phyloP scores from a whole-genome alignment of 2,113 vertebrate species.

The Paramormyrops kingsleyae region DNA sequence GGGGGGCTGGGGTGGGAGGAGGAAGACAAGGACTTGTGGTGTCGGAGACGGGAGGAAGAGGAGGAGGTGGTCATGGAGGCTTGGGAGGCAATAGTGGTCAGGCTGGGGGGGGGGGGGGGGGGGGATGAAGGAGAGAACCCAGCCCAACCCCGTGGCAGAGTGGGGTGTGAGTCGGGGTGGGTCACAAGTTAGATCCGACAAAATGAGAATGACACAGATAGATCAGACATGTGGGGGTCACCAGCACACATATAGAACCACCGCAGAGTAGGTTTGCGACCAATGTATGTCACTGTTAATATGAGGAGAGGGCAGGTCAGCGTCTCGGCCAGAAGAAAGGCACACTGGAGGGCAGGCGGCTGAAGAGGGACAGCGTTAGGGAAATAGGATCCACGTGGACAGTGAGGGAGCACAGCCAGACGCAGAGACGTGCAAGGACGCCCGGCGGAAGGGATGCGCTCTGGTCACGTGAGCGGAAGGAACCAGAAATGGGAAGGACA shows the following conservation, averaged over 20 bases:
- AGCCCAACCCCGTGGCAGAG: constrained; percentile 13
- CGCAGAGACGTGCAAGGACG: neutral
- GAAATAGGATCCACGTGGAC: neutral
- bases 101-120: constrained; percentile 58
- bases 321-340: neutral
- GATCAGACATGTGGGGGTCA: too few species aligned
- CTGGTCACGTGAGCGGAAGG: neutral
- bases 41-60: constrained; percentile 68
- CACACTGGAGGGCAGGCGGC: neutral
- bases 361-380: neutral
- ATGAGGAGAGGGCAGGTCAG: neutral
- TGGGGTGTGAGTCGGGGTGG: neutral
- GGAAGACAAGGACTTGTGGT: constrained; percentile 86
- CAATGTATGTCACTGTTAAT: neutral
- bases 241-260: neutral
- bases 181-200: too few species aligned
- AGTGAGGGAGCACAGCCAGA: neutral
- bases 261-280: neutral
- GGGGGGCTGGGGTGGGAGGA: constrained; percentile 87
- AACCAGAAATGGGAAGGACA: neutral
- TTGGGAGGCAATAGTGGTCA: constrained; percentile 83
- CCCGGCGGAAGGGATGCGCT: neutral
- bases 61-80: constrained; percentile 75
- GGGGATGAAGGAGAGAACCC: constrained; percentile 18
- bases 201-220: too few species aligned